These are phyloP conservation scores for Hydrocynus forskahlii DNA, from an alignment of 2,797 vertebrate species.

Conservation along the genomic window DNA sequence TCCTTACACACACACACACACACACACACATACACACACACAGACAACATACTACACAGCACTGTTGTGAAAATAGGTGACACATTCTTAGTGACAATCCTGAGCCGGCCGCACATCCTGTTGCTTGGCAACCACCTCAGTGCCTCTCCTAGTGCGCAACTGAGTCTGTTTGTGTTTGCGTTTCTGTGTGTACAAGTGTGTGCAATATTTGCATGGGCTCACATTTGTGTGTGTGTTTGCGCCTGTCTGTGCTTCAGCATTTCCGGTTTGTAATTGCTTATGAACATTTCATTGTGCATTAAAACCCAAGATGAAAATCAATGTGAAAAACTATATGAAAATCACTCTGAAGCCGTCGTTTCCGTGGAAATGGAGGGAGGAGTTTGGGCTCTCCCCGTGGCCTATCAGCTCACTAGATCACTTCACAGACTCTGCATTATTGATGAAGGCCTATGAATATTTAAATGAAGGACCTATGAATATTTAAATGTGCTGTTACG, in stretches of 20 bases:
- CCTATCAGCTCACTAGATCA: slow-evolving; percentile 38
- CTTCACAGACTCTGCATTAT: slow-evolving; percentile 36
- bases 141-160: slow-evolving; percentile 32
- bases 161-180: slow-evolving; percentile 20
- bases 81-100: slow-evolving; percentile 46
- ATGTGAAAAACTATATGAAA: slow-evolving; percentile 26
- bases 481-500: slow-evolving; percentile 22
- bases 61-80: slow-evolving; percentile 37
- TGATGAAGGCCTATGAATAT: slow-evolving; percentile 43
- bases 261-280: not conserved
- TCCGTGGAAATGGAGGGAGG: slow-evolving; percentile 10
- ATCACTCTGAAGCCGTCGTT: slow-evolving; percentile 10
- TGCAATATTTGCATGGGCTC: not conserved
- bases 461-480: slow-evolving; percentile 32
- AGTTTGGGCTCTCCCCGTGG: not conserved
- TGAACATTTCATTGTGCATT: not conserved
- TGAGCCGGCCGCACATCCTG: slow-evolving; percentile 46
- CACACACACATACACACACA: slow-evolving; percentile 15
- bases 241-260: not conserved
- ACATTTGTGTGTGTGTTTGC: not conserved
- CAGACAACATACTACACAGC: slow-evolving; percentile 20
- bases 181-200: slow-evolving; percentile 3
- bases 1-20: slow-evolving; percentile 30
- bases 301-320: slow-evolving; percentile 17
- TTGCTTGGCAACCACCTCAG: slow-evolving; percentile 56